These are phyloP conservation scores for Sebastes fasciatus DNA, from an alignment of 2,113 vertebrate genomes.

Conservation along the genomic window DNA sequence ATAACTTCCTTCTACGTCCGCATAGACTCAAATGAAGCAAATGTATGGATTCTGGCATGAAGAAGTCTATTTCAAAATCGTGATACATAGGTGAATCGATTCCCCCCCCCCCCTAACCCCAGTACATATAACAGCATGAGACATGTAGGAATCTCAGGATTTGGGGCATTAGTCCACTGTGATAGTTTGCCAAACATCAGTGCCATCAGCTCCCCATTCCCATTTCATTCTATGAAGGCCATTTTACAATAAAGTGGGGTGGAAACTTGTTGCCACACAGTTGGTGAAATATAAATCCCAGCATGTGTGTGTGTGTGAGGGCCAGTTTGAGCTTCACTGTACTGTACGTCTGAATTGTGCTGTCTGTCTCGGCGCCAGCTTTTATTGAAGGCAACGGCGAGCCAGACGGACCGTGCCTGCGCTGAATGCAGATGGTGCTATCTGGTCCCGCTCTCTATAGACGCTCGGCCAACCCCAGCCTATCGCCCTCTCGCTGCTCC, in stretches of 20 bases:
- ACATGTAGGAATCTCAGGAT: not conserved
- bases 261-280: not conserved
- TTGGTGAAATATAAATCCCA: not conserved
- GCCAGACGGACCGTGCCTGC: conserved; percentile 67
- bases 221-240: not conserved
- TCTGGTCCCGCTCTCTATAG: conserved; percentile 51
- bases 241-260: not conserved
- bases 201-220: not conserved
- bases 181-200: not conserved
- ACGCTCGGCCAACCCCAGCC: conserved; percentile 42
- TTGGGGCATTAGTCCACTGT: not conserved
- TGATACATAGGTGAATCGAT: no score
- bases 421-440: conserved; percentile 74
- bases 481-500: conserved; percentile 30
- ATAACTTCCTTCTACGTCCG: no score
- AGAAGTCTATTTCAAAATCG: no score
- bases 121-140: no score
- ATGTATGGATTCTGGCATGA: no score
- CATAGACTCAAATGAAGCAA: no score
- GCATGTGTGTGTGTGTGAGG: conserved; percentile 3
- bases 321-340: conserved; percentile 7
- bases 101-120: no score
- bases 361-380: conserved; percentile 53
- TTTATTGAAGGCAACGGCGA: conserved; percentile 54
- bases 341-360: conserved; percentile 43